Conservation (phyloP, 2,888 invertebrate species). For the Platerodrilus igneus region DNA sequence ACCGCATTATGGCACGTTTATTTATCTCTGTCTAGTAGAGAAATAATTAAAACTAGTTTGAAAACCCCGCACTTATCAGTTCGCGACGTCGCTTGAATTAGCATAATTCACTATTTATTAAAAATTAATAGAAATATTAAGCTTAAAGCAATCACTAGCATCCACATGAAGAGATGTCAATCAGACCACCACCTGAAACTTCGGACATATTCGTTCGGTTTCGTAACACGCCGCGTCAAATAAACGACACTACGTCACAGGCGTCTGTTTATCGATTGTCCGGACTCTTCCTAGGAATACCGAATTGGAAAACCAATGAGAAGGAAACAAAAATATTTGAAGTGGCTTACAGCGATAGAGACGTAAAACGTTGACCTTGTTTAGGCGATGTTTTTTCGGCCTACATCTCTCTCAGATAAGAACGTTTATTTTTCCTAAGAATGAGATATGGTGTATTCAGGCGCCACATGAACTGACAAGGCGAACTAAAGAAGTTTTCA, state of each 20-base stretch:
- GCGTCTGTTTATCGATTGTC: conserved; percentile 49
- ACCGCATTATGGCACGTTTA: too few relatives aligned
- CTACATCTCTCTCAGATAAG: conserved; percentile 43
- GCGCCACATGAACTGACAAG: conserved; percentile 40
- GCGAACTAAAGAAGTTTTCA: conserved; percentile 16
- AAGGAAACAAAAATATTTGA: conserved; percentile 17
- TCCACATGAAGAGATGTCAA: conserved; percentile 48
- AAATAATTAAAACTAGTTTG: too few relatives aligned
- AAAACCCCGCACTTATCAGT: too few relatives aligned
- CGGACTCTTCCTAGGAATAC: conserved; percentile 37
- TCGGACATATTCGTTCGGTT: conserved; percentile 42
- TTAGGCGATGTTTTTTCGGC: conserved; percentile 43
- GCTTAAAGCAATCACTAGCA: conserved; percentile 35
- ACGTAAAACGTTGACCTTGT: conserved; percentile 38
- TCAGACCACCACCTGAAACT: conserved; percentile 47
- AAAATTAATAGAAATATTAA: conserved; percentile 30
- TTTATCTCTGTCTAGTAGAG: too few relatives aligned
- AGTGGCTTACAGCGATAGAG: conserved; percentile 24
- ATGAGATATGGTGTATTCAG: conserved; percentile 43
- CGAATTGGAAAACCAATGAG: conserved; percentile 31
- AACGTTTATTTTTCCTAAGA: conserved; percentile 44
- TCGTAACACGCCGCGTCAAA: conserved; percentile 43
- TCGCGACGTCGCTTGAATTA: too few relatives aligned
- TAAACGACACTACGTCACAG: conserved; percentile 46
- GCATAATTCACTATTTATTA: too few relatives aligned